Percentiles rank a stretch among this genome's conserved stretches.
Evolutionary conservation across 2,888 invertebrate species (phyloP).

Genomic region (Panopea generosa): DNA sequence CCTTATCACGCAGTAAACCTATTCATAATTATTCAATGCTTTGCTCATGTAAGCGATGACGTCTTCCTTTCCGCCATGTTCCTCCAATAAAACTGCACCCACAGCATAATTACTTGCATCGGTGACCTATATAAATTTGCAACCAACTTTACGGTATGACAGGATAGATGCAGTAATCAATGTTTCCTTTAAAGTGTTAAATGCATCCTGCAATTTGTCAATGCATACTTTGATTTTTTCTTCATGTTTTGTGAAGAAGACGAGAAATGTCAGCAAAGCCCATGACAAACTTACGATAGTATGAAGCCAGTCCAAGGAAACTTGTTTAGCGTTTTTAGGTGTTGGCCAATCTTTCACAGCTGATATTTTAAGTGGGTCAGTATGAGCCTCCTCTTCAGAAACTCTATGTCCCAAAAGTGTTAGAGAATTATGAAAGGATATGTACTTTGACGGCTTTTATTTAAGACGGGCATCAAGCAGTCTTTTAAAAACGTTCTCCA

Average conservation of each 20-base stretch:
- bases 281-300: conserved; percentile 37
- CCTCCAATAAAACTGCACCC: conserved; percentile 41
- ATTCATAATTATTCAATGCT: conserved; percentile 31
- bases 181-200: conserved; percentile 18
- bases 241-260: conserved; percentile 37
- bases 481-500: conserved; percentile 33
- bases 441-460: conserved; percentile 44
- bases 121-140: conserved; percentile 34
- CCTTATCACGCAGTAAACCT: conserved; percentile 35
- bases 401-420: conserved; percentile 43
- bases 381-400: conserved; percentile 24
- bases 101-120: conserved; percentile 26
- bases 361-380: conserved; percentile 37
- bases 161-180: conserved; percentile 25
- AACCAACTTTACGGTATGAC: conserved; percentile 22
- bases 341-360: conserved; percentile 32
- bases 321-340: conserved; percentile 25
- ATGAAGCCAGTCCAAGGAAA: conserved; percentile 29
- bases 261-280: conserved; percentile 33
- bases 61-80: conserved; percentile 30
- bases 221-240: conserved; percentile 31
- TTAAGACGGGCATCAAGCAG: conserved; percentile 29
- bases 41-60: conserved; percentile 50
- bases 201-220: conserved; percentile 28
- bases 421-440: conserved; percentile 28